Percentiles rank a stretch among this genome's conserved stretches.
These are phyloP conservation scores for Camelus bactrianus DNA, from an alignment of 2,113 vertebrate genomes.

Conservation along the genomic window DNA sequence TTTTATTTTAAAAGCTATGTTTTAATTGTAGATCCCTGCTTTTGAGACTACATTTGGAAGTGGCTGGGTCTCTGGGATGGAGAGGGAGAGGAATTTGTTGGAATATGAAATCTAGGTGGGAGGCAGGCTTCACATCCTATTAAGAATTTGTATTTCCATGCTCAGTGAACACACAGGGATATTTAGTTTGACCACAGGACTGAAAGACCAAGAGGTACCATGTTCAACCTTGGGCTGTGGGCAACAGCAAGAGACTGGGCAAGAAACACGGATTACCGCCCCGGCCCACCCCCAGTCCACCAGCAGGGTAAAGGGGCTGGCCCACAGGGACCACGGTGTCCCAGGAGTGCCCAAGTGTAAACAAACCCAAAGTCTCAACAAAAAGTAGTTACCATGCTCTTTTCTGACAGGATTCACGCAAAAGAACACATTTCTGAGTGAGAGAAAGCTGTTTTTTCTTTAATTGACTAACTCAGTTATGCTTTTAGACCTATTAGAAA, in stretches of 20 bases:
- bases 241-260: not conserved
- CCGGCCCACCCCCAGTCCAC: no score
- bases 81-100: not conserved
- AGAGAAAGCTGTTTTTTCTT: not conserved
- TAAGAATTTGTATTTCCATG: not conserved
- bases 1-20: not conserved
- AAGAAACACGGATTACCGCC: not conserved
- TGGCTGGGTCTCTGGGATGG: not conserved
- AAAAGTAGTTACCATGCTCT: not conserved
- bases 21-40: not conserved
- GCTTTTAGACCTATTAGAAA: not conserved
- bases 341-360: not conserved
- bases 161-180: not conserved
- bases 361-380: not conserved
- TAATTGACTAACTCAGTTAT: not conserved
- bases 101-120: not conserved
- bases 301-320: not conserved
- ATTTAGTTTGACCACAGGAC: not conserved
- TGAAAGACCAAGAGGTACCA: not conserved
- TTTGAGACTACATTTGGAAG: not conserved
- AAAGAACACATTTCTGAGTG: not conserved
- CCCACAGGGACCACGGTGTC: no score
- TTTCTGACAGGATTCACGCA: not conserved
- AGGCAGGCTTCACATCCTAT: rapidly evolving
- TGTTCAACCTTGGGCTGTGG: not conserved